Evolutionary conservation across 2,888 invertebrate species (phyloP).

Genomic region (Drosophila subsilvestris): DNA sequence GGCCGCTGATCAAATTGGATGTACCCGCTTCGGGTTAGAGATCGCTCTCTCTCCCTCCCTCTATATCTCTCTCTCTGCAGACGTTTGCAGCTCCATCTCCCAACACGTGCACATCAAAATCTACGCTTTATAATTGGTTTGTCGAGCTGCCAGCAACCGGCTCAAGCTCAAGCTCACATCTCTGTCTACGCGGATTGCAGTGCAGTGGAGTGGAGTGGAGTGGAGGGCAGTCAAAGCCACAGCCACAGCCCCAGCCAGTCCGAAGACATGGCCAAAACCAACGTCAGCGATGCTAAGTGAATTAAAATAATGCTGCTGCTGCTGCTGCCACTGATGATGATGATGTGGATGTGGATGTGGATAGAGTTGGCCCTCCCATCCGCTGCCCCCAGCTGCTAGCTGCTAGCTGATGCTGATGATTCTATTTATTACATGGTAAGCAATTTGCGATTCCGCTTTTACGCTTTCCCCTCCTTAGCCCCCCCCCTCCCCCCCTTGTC

Average conservation of each 20-base stretch:
- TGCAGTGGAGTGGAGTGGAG: too few species aligned
- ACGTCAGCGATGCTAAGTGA: constrained; percentile 67
- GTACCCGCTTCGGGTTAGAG: constrained; percentile 37
- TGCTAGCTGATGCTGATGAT: constrained; percentile 73
- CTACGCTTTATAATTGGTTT: constrained; percentile 71
- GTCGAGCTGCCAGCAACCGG: constrained; percentile 59
- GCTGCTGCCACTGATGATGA: constrained; percentile 23
- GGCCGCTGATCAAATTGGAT: constrained; percentile 30
- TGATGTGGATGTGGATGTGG: constrained; percentile 35
- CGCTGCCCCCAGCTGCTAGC: constrained; percentile 27
- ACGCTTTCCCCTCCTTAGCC: constrained; percentile 9
- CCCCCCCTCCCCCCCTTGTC: constrained; percentile 26
- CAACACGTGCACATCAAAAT: constrained; percentile 62
- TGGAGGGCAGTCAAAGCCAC: neutral
- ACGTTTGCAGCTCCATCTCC: constrained; percentile 30
- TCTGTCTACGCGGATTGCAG: constrained; percentile 6
- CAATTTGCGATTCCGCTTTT: constrained; percentile 68
- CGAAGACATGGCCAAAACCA: constrained; percentile 46
- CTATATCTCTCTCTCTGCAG: neutral
- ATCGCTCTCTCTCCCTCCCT: constrained; percentile 18
- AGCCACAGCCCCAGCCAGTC: constrained; percentile 13
- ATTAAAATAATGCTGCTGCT: constrained; percentile 67
- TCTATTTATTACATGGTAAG: constrained; percentile 72
- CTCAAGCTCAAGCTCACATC: constrained; percentile 40
- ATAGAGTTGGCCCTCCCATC: constrained; percentile 26